Base-by-base conservation (phyloP, 2,888 invertebrate species). In the Hyposoter dolosus region DNA sequence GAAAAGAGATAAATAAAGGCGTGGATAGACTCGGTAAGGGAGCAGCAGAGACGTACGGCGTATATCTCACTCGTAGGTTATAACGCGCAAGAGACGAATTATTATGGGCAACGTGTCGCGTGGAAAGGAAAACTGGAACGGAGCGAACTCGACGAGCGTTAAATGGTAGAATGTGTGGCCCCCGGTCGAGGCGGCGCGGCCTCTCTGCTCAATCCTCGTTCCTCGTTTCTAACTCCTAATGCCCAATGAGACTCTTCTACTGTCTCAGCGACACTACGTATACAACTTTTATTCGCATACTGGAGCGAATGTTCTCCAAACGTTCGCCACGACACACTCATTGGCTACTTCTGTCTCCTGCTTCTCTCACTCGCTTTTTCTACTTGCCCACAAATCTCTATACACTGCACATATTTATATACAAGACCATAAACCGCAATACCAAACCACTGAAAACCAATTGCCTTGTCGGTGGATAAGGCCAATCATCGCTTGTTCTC, bases 91-190 rank as follows among this genome's bases (percentile, higher is more conserved):
- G 63, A 66, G 65, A 60, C 65, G 79, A 80, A 81, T 86, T 83
- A 82, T 83, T 83, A 86, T 86, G 86, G 77, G 45, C 83, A 65
- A 53, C 68, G 77, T 78, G 75, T 84, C 74, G 78, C 76, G 77
- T 82, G 86, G 86, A 82, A 86, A 86, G 81, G 83, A 86, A 86
- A 86, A 86, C 86, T 86, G 86, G 86, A 86, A 86, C 86, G 85
- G 63, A 47, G 79, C 60, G 81, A 53, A 63, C 68, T 53, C 75
- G 56, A 45, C 50, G 76, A 81, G 77, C 81, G 78, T 83, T 86
- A 81, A 85, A 85, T 78, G 81, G 74, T 81, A 83, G 68, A 86
- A 83, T 83, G 83, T 72, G 66, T 82, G 68, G 40, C 53, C 63
- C 47, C 15, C 63, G 83, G 72, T 56, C 81, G 40, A 47, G 19